Evolutionary conservation across 2,888 invertebrate species (phyloP).

Genomic region (Cylloceria caligata): DNA sequence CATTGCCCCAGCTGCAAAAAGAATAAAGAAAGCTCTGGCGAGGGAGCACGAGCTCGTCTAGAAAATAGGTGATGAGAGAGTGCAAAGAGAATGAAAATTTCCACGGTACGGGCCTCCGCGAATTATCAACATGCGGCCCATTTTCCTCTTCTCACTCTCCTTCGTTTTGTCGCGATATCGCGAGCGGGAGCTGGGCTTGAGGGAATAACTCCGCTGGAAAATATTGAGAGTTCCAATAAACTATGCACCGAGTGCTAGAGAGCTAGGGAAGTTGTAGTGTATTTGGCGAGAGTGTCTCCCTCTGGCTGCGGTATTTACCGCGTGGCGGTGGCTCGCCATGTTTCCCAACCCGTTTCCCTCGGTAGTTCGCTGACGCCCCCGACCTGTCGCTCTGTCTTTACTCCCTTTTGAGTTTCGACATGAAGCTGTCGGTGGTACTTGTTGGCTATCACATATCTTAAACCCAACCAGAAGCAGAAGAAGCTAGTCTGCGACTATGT

Average conservation of each 20-base stretch:
- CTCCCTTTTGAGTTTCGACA: conserved; percentile 31
- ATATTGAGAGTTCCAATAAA: conserved; percentile 61
- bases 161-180: conserved; percentile 28
- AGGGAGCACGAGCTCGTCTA: conserved; percentile 15
- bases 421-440: conserved; percentile 34
- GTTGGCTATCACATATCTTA: conserved; percentile 43
- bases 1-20: neutral
- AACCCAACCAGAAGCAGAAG: neutral
- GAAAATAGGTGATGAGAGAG: neutral
- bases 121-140: neutral
- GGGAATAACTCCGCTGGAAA: conserved; percentile 51
- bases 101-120: neutral
- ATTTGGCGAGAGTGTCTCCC: conserved; percentile 47
- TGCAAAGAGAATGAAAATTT: neutral
- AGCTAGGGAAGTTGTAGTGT: conserved; percentile 26
- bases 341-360: neutral
- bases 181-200: neutral
- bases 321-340: conserved; percentile 30
- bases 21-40: conserved; percentile 24
- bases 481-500: conserved; percentile 4
- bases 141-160: neutral
- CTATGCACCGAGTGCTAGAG: conserved; percentile 50
- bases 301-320: conserved; percentile 58
- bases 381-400: conserved; percentile 14
- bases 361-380: neutral